Base-by-base conservation (phyloP, 2,888 invertebrate genomes). In the Noctua comes region DNA sequence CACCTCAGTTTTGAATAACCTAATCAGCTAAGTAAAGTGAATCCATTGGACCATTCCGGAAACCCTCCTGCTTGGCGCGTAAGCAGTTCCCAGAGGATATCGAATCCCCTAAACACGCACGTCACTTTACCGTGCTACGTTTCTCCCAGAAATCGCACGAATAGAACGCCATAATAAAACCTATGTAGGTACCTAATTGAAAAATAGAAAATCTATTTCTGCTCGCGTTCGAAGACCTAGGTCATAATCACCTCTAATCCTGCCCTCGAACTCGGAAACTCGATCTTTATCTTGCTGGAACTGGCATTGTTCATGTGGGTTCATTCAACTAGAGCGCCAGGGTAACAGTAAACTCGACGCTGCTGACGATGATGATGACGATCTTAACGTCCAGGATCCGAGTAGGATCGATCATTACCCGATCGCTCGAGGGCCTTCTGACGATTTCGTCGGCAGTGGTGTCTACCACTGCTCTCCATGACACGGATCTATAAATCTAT, bases 171-270 rank as follows among this genome's bases (percentile, higher is more conserved):
- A 8, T 46, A 10, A 18, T 31, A n/a, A n/a, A n/a, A n/a, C n/a
- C n/a, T n/a, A 31, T 31, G 27, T 62, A n/a, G n/a, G n/a, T n/a
- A n/a, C n/a, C n/a, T n/a, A 62, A 62, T 31, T 31, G n/a, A 46
- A 36, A 40, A 69, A n/a, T n/a, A 40, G 51, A 18, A 21, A 66
- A 48, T 59, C n/a, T 59, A 68, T 66, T 73, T 73, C 48, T 59
- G 13, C 4, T 24, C 27, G 43, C 66, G 74, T 66, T 74, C 43
- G 43, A 51, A 59, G 27, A 80, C 57, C 51, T 73, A 10, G 24
- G 40, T 7, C 13, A 51, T 36, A 68, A 31, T 68, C 36, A 36
- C 21, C 2, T 21, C 7, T n/a, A 16, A 43, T 51, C 43, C 27
- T 66, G 31, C n/a, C 13, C 13, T 43, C 43, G 13, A 59, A 66